Percentiles rank a stretch among this genome's conserved stretches.
Conservation (phyloP, 2,888 invertebrate species). For the Drosophila borealis region DNA sequence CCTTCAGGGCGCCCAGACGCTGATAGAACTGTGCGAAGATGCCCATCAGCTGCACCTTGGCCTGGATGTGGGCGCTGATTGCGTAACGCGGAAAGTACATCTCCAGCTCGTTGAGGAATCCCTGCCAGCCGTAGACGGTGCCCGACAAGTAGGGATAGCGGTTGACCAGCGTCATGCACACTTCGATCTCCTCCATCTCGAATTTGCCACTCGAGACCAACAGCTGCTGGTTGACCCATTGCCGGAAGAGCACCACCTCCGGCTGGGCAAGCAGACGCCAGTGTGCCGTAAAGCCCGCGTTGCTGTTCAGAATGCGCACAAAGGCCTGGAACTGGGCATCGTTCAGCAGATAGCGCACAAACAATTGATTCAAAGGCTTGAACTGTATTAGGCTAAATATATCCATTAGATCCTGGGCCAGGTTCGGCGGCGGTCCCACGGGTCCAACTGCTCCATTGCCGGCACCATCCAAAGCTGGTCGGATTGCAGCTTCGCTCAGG, state of each 20-base stretch:
- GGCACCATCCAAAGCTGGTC: neutral
- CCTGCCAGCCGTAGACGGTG: constrained; percentile 79
- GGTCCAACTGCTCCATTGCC: neutral
- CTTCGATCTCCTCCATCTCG: constrained; percentile 66
- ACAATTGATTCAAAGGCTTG: constrained; percentile 61
- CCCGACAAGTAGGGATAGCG: constrained; percentile 67
- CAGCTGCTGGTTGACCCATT: constrained; percentile 77
- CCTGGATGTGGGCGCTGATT: constrained; percentile 68
- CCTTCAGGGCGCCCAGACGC: constrained; percentile 59
- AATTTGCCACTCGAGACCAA: constrained; percentile 53
- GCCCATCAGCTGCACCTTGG: constrained; percentile 70
- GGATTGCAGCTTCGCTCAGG: constrained; percentile 3
- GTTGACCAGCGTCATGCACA: constrained; percentile 62
- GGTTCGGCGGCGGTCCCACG: constrained; percentile 46
- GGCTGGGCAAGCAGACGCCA: constrained; percentile 77
- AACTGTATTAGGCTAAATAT: constrained; percentile 65
- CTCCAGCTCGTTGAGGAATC: constrained; percentile 78
- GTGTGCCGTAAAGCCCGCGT: constrained; percentile 63
- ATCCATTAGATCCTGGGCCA: constrained; percentile 70
- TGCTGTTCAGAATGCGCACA: constrained; percentile 76
- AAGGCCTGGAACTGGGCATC: constrained; percentile 82
- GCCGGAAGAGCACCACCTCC: constrained; percentile 70
- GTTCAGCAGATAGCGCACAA: constrained; percentile 75
- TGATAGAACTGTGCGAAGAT: constrained; percentile 76
- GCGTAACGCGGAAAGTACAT: constrained; percentile 72